These are phyloP conservation scores for Stenopsyche tienmushanensis DNA, from an alignment of 1,140 invertebrate species.

Conservation along the genomic window DNA sequence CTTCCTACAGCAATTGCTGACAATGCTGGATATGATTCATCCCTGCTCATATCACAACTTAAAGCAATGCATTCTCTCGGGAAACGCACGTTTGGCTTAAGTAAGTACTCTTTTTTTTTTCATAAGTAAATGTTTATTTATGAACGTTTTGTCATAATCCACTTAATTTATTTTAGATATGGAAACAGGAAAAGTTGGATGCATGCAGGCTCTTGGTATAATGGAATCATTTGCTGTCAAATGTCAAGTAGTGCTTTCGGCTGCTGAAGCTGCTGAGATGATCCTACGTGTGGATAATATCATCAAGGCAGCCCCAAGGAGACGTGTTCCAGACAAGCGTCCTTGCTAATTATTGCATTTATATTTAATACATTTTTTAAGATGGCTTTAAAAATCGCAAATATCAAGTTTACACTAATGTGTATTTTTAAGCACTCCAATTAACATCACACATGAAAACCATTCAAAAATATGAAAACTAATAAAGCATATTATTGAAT, in stretches of 20 bases:
- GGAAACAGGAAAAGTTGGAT: conserved; percentile 79
- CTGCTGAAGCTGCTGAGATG: conserved; percentile 98
- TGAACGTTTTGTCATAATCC: background rate
- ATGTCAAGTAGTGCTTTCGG: conserved; percentile 90
- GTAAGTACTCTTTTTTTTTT: conserved; percentile 54
- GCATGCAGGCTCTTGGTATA: conserved; percentile 88
- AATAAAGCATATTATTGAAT: too few relatives aligned
- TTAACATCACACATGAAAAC: too few relatives aligned
- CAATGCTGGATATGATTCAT: conserved; percentile 98
- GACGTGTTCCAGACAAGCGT: conserved; percentile 82
- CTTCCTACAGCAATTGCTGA: conserved; percentile 96
- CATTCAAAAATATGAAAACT: too few relatives aligned
- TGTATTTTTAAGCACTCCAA: too few relatives aligned
- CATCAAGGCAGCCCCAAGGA: conserved; percentile 90
- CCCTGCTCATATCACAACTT: conserved; percentile 88
- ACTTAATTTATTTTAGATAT: conserved; percentile 69
- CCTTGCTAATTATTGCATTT: conserved; percentile 66
- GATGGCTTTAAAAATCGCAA: background rate
- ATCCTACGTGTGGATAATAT: conserved; percentile 98
- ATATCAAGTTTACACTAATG: background rate
- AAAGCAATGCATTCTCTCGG: conserved; percentile 86
- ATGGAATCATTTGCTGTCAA: conserved; percentile 98
- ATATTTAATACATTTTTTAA: background rate
- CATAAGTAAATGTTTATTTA: background rate
- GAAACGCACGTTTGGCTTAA: conserved; percentile 75